Base-by-base conservation (phyloP, 2,113 vertebrate species). In the Labeo catla region DNA sequence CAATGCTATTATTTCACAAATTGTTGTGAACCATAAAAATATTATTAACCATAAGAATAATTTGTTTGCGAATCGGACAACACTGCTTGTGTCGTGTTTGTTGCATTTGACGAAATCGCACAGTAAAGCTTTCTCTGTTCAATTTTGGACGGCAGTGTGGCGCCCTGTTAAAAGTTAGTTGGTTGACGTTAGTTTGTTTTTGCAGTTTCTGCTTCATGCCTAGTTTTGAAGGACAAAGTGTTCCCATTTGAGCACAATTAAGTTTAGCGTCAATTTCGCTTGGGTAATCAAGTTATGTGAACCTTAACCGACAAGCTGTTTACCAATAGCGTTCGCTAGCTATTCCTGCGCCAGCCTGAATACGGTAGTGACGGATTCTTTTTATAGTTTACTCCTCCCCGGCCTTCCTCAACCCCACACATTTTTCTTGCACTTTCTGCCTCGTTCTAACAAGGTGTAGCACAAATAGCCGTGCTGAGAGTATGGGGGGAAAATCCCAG, bases 391-490 rank as follows among this genome's bases (percentile, higher is more conserved):
- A 76, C 84, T 54, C 61, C n/a, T n/a, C 47, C 84, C 54, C 28
- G 12, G 76, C 52, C 73, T 59, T 79, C 54, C 52, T 49, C 49
- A 76, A 81, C 66, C 54, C 45, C 49, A 28, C 16, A 59, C 84
- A 87, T 86, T 80, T 86, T 84, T 85, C 85, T 87, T 77, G 59
- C 81, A 82, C 34, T 47, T 80, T 50, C 78, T 50, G 73, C 72
- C 63, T 76, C 28, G 28, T 79, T 43, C 23, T 86, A 88, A 88
- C 57, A 43, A 88, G 65, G 87, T 86, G 84, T 76, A 49, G 84
- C 80, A 49, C 82, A 76, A 87, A 89, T 86, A 77, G 74, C 65
- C 66, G 65, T 76, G 76, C 81, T 45, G 61, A 86, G 65, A 82
- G 74, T 49, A 52, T 39, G 73, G 36, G 78, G 8, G 49, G 39